phyloP scores from a whole-genome alignment of 2,888 invertebrate genomes.

The Netelia fuscicornis region DNA sequence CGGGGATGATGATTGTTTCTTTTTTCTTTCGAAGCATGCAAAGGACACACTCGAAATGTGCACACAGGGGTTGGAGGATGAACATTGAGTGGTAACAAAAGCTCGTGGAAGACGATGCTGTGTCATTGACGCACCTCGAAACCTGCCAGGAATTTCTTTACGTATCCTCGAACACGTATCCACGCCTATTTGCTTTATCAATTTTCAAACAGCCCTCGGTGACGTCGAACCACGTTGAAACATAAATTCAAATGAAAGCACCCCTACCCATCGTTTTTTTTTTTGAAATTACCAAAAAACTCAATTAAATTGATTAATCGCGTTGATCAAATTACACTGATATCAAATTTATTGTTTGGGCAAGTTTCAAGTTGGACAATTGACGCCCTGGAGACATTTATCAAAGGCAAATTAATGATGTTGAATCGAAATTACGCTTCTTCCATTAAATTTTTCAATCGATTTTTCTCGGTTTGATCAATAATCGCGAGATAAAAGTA shows the following conservation, averaged over 20 bases:
- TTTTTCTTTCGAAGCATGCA: slow-evolving; percentile 26
- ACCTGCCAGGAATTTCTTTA: not conserved
- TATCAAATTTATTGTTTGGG: too few species aligned
- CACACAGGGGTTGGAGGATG: not conserved
- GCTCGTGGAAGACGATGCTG: slow-evolving; percentile 8
- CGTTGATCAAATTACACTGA: too few species aligned
- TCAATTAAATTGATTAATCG: too few species aligned
- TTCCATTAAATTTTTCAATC: too few species aligned
- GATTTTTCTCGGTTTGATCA: too few species aligned
- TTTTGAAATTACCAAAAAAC: too few species aligned
- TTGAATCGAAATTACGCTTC: too few species aligned
- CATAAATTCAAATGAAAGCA: not conserved
- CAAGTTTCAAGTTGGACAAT: too few species aligned
- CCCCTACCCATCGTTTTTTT: not conserved
- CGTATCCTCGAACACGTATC: not conserved
- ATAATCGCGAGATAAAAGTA: not conserved
- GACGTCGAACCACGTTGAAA: not conserved
- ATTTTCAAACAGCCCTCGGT: not conserved
- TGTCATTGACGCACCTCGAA: slow-evolving; percentile 31
- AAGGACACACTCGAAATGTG: slow-evolving; percentile 21
- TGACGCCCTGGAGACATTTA: too few species aligned
- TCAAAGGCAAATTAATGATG: too few species aligned
- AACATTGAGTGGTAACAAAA: slow-evolving; percentile 17
- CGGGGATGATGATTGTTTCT: not conserved
- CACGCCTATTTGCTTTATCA: slow-evolving; percentile 15